Evolutionary conservation across 2,888 invertebrate genomes (phyloP), one percentile per base, ranked within the genome.

Genomic region (Athalia circularis): DNA sequence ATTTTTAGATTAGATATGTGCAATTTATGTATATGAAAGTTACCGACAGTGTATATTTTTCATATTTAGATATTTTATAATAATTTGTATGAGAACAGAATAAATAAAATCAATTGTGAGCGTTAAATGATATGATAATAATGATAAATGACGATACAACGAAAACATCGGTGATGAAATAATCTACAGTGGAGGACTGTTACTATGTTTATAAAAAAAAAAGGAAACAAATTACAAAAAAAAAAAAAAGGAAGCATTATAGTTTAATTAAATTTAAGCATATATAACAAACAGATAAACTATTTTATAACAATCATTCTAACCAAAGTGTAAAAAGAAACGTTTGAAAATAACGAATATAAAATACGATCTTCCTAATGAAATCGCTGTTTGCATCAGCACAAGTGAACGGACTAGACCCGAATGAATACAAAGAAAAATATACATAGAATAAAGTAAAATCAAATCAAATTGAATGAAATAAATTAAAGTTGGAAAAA

Each of bases 41-140:
- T 89, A 89, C 89, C 89, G 89, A 87, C 82, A 87, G 82, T 88
- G 88, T 89, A 88, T 88, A 88, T 88, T 89, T 88, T 88, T 87
- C 88, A 84, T 87, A 86, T 81, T 61, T 68, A 65, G 65, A 57
- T 57, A 74, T 79, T 78, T 78, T 78, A 61, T 64, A 62, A 72
- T 78, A 65, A 79, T 64, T 65, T 74, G 79, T 57, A 67, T 79
- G 50, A 54, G 50, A 54, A 79, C 52, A 65, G 15, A 62, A 72
- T 78, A 77, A 67, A 68, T 59, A 70, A 65, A 78, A 81, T 77
- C 67, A 80, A 80, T 76, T 79, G 79, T 77, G 65, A 77, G 70
- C 9, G 9, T 43, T n/a, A 54, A 78, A 67, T 72, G 47, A 65
- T 74, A 48, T 9, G 45, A 67, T 15, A 67, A 9, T 11, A 8